A percentile compares a stretch with the other conserved stretches of the same genome.
Conservation (phyloP, 2,113 vertebrate species). For the Prietella phreatophila region DNA sequence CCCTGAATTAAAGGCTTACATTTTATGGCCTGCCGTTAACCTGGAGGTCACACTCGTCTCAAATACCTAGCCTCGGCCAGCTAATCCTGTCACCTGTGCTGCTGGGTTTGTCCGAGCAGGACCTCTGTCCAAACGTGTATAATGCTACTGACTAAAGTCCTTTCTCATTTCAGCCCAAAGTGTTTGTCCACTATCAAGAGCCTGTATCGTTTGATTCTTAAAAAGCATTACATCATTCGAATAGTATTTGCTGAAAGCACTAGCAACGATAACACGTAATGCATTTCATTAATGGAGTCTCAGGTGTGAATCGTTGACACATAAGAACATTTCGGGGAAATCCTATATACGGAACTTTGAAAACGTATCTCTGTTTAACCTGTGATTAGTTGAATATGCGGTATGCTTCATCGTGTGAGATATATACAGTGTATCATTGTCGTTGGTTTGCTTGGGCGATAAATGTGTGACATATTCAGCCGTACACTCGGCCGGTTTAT, state of each 20-base stretch:
- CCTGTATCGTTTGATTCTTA: neutral
- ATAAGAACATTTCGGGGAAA: neutral
- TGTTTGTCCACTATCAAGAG: neutral
- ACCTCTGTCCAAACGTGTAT: neutral
- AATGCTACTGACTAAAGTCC: neutral
- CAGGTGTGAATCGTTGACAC: neutral
- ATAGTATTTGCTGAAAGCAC: conserved; percentile 13
- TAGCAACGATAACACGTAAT: neutral
- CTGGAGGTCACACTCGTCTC: conserved; percentile 18
- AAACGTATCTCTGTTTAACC: too few species aligned
- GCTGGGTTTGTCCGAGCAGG: neutral
- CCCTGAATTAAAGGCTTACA: conserved; percentile 44
- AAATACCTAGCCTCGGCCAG: conserved; percentile 17
- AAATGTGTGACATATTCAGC: too few species aligned
- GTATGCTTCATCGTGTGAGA: too few species aligned
- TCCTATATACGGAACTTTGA: neutral
- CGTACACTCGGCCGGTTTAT: too few species aligned
- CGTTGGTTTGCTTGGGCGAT: too few species aligned
- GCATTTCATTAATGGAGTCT: neutral
- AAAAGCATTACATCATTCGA: conserved; percentile 10
- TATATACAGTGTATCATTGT: too few species aligned
- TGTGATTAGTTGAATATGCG: neutral
- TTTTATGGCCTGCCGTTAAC: conserved; percentile 44
- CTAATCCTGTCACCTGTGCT: conserved; percentile 48
- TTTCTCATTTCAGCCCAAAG: neutral